Evolutionary conservation across 2,113 vertebrate species (phyloP), one percentile per base, ranked within the genome.

Genomic region (Hassar affinis): DNA sequence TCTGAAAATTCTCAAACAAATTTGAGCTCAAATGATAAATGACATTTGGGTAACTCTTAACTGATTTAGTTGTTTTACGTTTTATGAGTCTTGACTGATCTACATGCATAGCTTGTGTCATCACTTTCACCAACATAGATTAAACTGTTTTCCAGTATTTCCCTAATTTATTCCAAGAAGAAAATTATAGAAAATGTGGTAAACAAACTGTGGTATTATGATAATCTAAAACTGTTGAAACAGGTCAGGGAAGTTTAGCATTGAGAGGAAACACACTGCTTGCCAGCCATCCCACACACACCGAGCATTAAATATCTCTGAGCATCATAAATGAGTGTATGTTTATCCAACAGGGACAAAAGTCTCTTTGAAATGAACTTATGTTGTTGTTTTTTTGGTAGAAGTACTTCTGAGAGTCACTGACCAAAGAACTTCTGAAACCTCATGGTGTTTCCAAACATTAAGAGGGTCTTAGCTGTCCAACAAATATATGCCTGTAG

Each of bases 101-200:
- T 51, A 30, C 15, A 27, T 47, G 22, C 68, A 71, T 15, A n/a
- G 71, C 5, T 51, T 51, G 15, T 30, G 49, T 12, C 25, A 27
- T 74, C 14, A 74, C 11, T 47, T 71, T 27, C 69, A 49, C 14
- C 3, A 5, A 20, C 49, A 75, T 1, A 52, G 45, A 51, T 18
- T 27, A 72, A 51, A 74, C 3, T 9, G 14, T 12, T 74, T 72
- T n/a, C 68, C 22, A 71, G 25, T 27, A 6, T 7, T 27, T 27
- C 45, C 38, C n/a, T 27, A 74, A 74, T 74, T 75, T 75, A 75
- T 75, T 75, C 52, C 17, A 75, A 75, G 72, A 75, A 47, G 72
- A 75, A 75, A 75, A 74, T 74, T 2, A 27, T 25, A 74, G 25
- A 49, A 74, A 74, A 33, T 51, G 72, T 11, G 51, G 72, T 75